Evolutionary conservation across 2,888 invertebrate genomes (phyloP), one percentile per base, ranked within the genome.

Genomic region (Eupsilia transversa): DNA sequence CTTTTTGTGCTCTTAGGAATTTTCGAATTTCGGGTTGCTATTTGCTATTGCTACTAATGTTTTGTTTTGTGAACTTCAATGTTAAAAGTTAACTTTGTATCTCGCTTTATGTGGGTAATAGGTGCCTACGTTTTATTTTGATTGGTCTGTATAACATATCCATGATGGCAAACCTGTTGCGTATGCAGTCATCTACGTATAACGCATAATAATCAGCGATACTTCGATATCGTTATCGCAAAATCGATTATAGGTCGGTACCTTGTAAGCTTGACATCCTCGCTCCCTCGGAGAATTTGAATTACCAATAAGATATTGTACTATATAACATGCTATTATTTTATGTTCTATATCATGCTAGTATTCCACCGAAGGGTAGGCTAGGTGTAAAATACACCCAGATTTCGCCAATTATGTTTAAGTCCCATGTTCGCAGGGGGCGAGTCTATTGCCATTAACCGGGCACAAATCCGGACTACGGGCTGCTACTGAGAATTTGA

Each of bases 151-250:
- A 43, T 14, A 41, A n/a, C 14, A 56, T 49, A 41, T 12, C 52
- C 54, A 30, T 84, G 56, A 72, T 59, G 49, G 43, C 41, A 69
- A 73, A 79, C 76, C 69, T 84, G 81, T 82, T 82, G 76, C 69
- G 56, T 57, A n/a, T 65, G 69, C 43, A 83, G 35, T 80, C 65
- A 80, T 80, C 20, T 67, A 52, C 35, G 30, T 59, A n/a, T 20
- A 57, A 46, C 23, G 61, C 2, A 74, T 83, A 70, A 56, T 63
- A 75, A 69, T 72, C 54, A 69, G 56, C 57, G 57, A 43, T 54
- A 30, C 35, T 57, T 72, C 5, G 23, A 33, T 35, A 68, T 65
- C 30, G 35, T 64, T 61, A 46, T 10, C 38, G n/a, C n/a, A 49
- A 30, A 33, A 52, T 72, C 43, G 59, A 72, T 84, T 43, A 49